Evolutionary conservation across 2,888 invertebrate species (phyloP), one percentile per base, ranked within the genome.

Genomic region (Andrena trimmerana): DNA sequence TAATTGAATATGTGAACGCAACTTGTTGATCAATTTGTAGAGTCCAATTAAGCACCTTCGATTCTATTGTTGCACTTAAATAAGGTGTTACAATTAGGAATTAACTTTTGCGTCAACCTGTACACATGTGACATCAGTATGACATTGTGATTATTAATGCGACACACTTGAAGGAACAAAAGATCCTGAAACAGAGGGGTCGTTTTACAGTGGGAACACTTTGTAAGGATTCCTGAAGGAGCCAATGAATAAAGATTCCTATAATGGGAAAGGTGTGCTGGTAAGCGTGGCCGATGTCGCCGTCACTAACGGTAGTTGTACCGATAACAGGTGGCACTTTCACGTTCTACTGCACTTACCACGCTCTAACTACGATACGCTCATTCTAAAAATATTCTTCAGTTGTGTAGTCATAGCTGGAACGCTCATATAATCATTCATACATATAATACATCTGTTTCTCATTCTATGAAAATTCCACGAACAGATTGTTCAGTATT

Each of bases 251-350:
- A 20, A 31, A 50, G 48, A 33, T 50, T 50, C 33, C 27, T 24
- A n/a, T 20, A 48, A 24, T 7, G 31, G 2, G n/a, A 33, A 71
- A 52, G 13, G 27, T 36, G 6, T 6, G n/a, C 27, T 24, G 10
- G 24, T 60, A 36, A 69, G 33, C n/a, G 50, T 48, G 68, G 29
- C 27, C 31, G 57, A 63, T 72, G 52, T 68, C 29, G 65, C 33
- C 72, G 42, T 50, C 52, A 27, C 73, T 83, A 83, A 76, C 76
- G 72, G 76, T 66, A 81, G 60, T 60, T 48, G 24, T 50, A 20
- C 65, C 60, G 72, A 73, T 75, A 82, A 80, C 81, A 81, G 72
- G 82, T 76, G 65, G 77, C 54, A 82, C 69, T 76, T 76, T 83
- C 66, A 72, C 68, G 62, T 72, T 24, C 42, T 29, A 72, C 29